Evolutionary conservation across 2,113 vertebrate genomes (phyloP).

Genomic region (Oxyura jamaicensis): DNA sequence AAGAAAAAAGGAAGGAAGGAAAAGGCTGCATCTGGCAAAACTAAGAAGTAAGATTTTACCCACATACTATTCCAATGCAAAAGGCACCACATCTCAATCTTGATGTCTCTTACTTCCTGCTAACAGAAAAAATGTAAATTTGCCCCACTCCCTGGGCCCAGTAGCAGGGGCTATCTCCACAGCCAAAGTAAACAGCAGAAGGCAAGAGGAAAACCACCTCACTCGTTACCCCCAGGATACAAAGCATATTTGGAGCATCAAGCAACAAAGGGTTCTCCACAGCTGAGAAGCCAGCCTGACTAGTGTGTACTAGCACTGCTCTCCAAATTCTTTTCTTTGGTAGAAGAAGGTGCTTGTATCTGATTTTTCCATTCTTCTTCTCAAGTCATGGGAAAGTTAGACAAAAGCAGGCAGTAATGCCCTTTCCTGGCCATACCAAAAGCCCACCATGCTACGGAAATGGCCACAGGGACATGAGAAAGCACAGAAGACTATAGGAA

Average conservation of each 20-base stretch:
- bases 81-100: not conserved
- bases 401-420: not conserved
- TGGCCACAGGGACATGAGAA: rapidly evolving
- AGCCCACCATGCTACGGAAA: not conserved
- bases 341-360: not conserved
- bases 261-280: not conserved
- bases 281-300: not conserved
- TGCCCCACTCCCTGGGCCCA: not conserved
- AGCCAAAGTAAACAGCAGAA: not conserved
- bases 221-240: not conserved
- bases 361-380: not conserved
- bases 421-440: not conserved
- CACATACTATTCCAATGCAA: not conserved
- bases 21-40: not conserved
- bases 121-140: not conserved
- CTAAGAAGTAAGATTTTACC: not conserved
- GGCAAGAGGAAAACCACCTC: not conserved
- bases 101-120: not conserved
- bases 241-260: not conserved
- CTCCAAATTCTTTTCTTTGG: not conserved
- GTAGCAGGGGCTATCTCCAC: not conserved
- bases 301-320: not conserved
- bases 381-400: not conserved
- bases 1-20: not conserved
- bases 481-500: rapidly evolving